Percentiles rank a stretch among this genome's conserved stretches.
phyloP scores from a whole-genome alignment of 2,888 invertebrate species.

The Netelia fuscicornis region DNA sequence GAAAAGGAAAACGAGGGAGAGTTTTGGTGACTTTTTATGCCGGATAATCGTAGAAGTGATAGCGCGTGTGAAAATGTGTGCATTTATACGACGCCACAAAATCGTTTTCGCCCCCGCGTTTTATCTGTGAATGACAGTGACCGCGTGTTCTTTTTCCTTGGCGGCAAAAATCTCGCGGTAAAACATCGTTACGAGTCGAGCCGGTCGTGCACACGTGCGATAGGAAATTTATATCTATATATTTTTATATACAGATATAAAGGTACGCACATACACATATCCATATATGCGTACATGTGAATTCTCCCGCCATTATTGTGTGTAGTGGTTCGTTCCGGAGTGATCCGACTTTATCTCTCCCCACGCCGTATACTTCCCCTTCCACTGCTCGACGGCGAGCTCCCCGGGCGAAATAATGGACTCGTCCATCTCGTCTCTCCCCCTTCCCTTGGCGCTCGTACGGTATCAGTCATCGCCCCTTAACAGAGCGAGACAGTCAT shows the following conservation, averaged over 20 bases:
- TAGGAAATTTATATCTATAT: slow-evolving; percentile 28
- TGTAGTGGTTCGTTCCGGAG: slow-evolving; percentile 64
- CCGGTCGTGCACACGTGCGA: slow-evolving; percentile 47
- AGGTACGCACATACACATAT: slow-evolving; percentile 21
- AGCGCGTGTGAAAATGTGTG: slow-evolving; percentile 59
- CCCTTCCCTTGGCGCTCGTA: slow-evolving; percentile 59
- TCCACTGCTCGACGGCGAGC: slow-evolving; percentile 67
- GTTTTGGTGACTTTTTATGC: background rate
- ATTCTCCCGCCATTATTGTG: slow-evolving; percentile 81
- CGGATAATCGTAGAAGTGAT: background rate
- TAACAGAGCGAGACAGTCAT: slow-evolving; percentile 25
- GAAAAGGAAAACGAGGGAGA: background rate
- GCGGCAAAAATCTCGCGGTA: slow-evolving; percentile 46
- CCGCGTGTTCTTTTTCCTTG: slow-evolving; percentile 45
- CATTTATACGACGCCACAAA: background rate
- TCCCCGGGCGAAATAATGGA: slow-evolving; percentile 74
- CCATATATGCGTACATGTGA: slow-evolving; percentile 61
- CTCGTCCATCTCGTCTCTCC: slow-evolving; percentile 76
- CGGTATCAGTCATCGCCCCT: slow-evolving; percentile 17
- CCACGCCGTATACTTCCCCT: slow-evolving; percentile 54
- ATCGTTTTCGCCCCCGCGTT: slow-evolving; percentile 8
- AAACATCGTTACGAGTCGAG: slow-evolving; percentile 43
- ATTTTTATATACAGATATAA: slow-evolving; percentile 28
- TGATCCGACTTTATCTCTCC: slow-evolving; percentile 24
- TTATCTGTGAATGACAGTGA: slow-evolving; percentile 38